Evolutionary conservation across 2,797 vertebrate species (phyloP), one percentile per base, ranked within the genome.

Genomic region (Eptatretus atami): DNA sequence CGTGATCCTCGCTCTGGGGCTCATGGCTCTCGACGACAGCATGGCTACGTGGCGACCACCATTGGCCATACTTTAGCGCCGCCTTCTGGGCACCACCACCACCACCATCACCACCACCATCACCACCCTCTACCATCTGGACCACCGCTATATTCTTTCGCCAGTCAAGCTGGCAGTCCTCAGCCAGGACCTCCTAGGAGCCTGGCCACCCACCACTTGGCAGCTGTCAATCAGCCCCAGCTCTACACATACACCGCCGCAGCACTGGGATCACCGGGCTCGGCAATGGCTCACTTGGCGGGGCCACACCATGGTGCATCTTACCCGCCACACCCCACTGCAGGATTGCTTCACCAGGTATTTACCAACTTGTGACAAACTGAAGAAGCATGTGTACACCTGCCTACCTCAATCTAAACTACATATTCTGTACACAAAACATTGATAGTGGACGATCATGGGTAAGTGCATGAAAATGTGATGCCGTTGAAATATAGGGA

Each of bases 331-430:
- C 57, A 61, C 12, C 57, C 57, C 15, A 24, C 85, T 0, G 78
- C 83, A 68, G 74, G 84, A 79, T 83, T 98, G 65, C 81, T 98
- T 69, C 88, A 93, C 77, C 88, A 94, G 77, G 86, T 95, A 65
- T 90, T 88, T 0, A 87, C 95, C 72, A 84, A 84, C 80, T 82
- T 98, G 85, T 83, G 83, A 24, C 31, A 44, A 44, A 4, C 31
- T 44, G 31, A 44, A 44, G 31, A 44, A 44, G 31, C 31, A 44
- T 44, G 31, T 44, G 31, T 44, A 44, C 4, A 44, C 31, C 31
- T 44, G 31, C 31, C 31, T 44, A 44, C 31, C 31, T 44, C 31
- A 44, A 44, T 44, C 31, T 44, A 44, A 44, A 44, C 6, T 4
- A 44, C 6, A 3, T 44, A 44, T 44, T 44, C 6, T 44, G 31